Evolutionary conservation across 2,797 vertebrate genomes (phyloP), one percentile per base, ranked within the genome.

Genomic region (Fistularia tabacaria): DNA sequence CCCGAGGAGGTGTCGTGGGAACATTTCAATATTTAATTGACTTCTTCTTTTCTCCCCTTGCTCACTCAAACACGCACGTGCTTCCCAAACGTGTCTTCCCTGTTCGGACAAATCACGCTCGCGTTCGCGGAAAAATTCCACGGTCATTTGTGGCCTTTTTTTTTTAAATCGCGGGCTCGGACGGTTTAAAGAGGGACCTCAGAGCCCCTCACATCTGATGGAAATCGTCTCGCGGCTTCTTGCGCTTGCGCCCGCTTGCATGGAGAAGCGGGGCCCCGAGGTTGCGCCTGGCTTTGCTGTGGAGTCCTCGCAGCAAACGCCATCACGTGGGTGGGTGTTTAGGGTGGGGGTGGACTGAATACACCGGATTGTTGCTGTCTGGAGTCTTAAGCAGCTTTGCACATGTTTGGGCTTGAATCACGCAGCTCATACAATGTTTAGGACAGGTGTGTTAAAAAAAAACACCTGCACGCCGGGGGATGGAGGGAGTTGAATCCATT

Each of bases 11-110:
- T 61, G 55, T 62, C 54, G 43, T 61, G 66, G 69, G 73, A 81
- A 69, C 56, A 10, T 73, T 73, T 85, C 50, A 82, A 85, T 84
- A 81, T 82, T 84, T 82, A 66, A 83, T 80, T 69, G 54, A 14
- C 1, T n/a, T n/a, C n/a, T n/a, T n/a, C n/a, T n/a, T n/a, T n/a
- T n/a, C n/a, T 36, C 57, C 45, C 56, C 55, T 73, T 73, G 53
- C 74, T 59, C 53, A 56, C 52, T 60, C 53, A 69, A 51, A 60
- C 42, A 15, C 6, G 37, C 70, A 71, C 74, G 53, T 46, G 65
- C 67, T 59, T 46, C 9, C 36, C 2, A 14, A 39, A 41, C 50
- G 38, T 41, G 50, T 3, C 14, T 12, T 41, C 49, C 47, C 39
- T n/a, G 8, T 10, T 10, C 50, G 45, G 0, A 13, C 53, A 14